Evolutionary conservation across 2,888 invertebrate species (phyloP).

Genomic region (Drosophila tanythrix): DNA sequence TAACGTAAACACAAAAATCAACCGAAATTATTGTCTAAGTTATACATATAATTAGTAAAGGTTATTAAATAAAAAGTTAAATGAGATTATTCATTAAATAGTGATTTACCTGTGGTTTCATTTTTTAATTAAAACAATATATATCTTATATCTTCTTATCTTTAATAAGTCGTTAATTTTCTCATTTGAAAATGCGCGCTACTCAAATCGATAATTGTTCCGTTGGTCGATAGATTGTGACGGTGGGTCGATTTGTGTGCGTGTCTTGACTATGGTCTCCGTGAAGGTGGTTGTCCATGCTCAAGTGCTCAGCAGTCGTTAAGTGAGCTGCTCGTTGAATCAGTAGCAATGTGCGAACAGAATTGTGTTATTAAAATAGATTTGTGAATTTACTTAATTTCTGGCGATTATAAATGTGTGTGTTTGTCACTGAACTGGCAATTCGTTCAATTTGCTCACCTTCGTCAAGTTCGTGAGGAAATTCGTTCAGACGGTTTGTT

Average conservation of each 20-base stretch:
- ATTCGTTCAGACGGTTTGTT: not conserved
- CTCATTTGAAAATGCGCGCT: not conserved
- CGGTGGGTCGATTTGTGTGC: not conserved
- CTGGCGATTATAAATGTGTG: no score
- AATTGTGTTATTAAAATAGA: not conserved
- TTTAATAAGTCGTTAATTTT: not conserved
- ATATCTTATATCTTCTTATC: not conserved
- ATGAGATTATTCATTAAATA: constrained; percentile 52
- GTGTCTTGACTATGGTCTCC: not conserved
- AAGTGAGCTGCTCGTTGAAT: not conserved
- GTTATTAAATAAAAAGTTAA: constrained; percentile 73
- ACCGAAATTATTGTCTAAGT: constrained; percentile 55
- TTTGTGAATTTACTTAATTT: no score
- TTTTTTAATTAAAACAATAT: not conserved
- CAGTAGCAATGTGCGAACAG: not conserved
- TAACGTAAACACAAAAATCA: constrained; percentile 40
- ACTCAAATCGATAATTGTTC: not conserved
- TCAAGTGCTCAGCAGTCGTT: not conserved
- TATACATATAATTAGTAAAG: constrained; percentile 74
- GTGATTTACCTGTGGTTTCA: constrained; percentile 5
- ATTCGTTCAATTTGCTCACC: not conserved
- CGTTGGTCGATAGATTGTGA: not conserved
- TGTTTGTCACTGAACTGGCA: not conserved
- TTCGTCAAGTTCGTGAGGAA: not conserved
- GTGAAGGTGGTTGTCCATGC: not conserved